A percentile compares a stretch with the other conserved stretches of the same genome.
These are phyloP conservation scores for Oryzaephilus surinamensis DNA, from an alignment of 1,140 invertebrate species.

Conservation along the genomic window DNA sequence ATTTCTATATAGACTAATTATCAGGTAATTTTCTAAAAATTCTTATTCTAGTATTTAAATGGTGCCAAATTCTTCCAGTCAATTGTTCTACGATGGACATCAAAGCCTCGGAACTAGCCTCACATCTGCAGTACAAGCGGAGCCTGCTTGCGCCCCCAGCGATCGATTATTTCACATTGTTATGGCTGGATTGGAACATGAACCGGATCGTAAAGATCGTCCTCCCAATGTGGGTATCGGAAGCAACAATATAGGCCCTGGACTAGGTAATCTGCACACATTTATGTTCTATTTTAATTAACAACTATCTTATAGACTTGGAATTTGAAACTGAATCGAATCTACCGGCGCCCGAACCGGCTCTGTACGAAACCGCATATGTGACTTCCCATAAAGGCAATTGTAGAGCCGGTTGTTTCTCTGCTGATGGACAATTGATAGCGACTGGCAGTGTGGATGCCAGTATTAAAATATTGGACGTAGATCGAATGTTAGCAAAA, in stretches of 20 bases:
- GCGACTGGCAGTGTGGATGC: conserved; percentile 97
- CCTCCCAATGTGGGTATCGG: conserved; percentile 47
- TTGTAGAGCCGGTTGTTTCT: conserved; percentile 91
- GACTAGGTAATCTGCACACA: conserved; percentile 59
- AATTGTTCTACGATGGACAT: conserved; percentile 88
- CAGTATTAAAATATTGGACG: conserved; percentile 97
- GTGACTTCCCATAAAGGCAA: conserved; percentile 97
- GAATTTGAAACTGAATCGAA: conserved; percentile 93
- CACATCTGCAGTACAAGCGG: conserved; percentile 69
- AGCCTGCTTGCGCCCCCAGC: conserved; percentile 89
- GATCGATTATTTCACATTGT: conserved; percentile 79
- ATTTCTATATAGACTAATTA: conserved; percentile 73
- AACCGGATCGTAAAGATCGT: conserved; percentile 62
- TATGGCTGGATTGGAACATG: conserved; percentile 74
- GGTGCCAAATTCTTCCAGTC: conserved; percentile 45
- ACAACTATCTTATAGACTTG: conserved; percentile 51
- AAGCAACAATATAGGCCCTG: conserved; percentile 66
- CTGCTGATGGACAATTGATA: conserved; percentile 87
- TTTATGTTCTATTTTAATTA: conserved; percentile 1
- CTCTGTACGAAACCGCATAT: conserved; percentile 95
- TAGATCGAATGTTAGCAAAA: conserved; percentile 95
- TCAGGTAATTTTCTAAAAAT: conserved; percentile 53
- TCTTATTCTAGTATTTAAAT: conserved; percentile 8
- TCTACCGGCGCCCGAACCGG: conserved; percentile 83
- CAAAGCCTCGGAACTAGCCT: conserved; percentile 78